Evolutionary conservation across 92 coral and sea anemone species (phyloP), one percentile per base, ranked within the genome.

Genomic region (Virgularia gustaviana): DNA sequence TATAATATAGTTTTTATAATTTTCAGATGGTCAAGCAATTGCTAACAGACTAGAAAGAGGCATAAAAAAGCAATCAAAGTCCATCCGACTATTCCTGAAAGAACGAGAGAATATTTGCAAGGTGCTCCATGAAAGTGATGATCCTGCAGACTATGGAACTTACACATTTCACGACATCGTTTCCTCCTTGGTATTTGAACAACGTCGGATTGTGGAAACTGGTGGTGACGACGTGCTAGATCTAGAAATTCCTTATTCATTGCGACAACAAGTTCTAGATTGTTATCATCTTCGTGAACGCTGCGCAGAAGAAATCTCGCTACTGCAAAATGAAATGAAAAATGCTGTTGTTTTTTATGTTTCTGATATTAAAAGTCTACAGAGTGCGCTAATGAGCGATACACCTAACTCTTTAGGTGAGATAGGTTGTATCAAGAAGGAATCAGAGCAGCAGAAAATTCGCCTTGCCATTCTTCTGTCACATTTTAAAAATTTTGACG

Each of bases 1-100:
- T 20, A 15, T 59, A 34, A 29, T 13, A 9, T 9, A 4, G 13
- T 2, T 9, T 1, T 59, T 59, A n/a, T n/a, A 18, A 32, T 59
- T 30, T 39, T 11, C 22, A 63, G 71, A 63, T 63, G 71, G 71
- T 35, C 71, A 63, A 38, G 71, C 71, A 36, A 63, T 63, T 32
- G 49, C 71, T 36, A 63, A 39, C 10, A 36, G 71, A 34, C 36
- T 63, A 10, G 71, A 63, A 22, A 63, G 23, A 63, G 71, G 51
- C 7, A 22, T 63, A 0, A 63, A 63, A 38, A 59, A 63, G 18
- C 71, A 63, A 9, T 4, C 51, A 3, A 63, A 39, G 25, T n/a
- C 5, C 35, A 63, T 63, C 37, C n/a, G 53, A 19, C 3, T 47
- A 36, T 63, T 18, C 51, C 19, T 63, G 16, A 63, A 63, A 63